Base-by-base conservation (phyloP, 2,113 vertebrate species). In the Oryzias woworae region DNA sequence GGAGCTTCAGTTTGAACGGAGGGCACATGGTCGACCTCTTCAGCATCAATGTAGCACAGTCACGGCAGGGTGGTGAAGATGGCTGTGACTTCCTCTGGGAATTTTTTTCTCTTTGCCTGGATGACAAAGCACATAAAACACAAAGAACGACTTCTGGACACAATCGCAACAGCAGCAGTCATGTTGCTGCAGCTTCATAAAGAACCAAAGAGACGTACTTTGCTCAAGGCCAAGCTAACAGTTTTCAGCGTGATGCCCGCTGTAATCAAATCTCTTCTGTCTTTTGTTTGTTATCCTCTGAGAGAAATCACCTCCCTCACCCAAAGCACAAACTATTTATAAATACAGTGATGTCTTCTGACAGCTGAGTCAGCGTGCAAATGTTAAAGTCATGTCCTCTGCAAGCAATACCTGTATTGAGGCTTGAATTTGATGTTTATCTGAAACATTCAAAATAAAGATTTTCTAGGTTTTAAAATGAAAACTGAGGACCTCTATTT, bases 191-290 rank as follows among this genome's bases (percentile, higher is more conserved):
- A 26, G 51, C 31, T 20, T 71, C 51, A 50, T 66, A 70, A 77
- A 81, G 68, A 51, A 73, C 73, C 50, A 66, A 80, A 73, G 48
- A 58, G 55, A 72, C 69, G 64, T 74, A 51, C 43, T 71, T 59
- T 70, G 66, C 76, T 71, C 42, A 46, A 57, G 77, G 80, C 72
- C 58, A 71, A 71, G 66, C 14, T 31, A 61, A 50, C 12, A 57
- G 48, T 53, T 63, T 24, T 3, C 45, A 82, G 49, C 50, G 59
- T 68, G 62, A 57, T 66, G 31, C 17, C 24, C 53, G 31, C 45
- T 45, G 53, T 71, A 69, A 73, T 75, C 53, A 72, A 73, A 66
- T 67, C 31, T 69, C 75, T 62, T 57, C 66, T 54, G 58, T 52
- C 52, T 71, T n/a, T 22, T 16, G 28, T 62, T 56, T 57, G 77